phyloP scores from a whole-genome alignment of 1,140 invertebrate genomes.

The Drosophila lowei region DNA sequence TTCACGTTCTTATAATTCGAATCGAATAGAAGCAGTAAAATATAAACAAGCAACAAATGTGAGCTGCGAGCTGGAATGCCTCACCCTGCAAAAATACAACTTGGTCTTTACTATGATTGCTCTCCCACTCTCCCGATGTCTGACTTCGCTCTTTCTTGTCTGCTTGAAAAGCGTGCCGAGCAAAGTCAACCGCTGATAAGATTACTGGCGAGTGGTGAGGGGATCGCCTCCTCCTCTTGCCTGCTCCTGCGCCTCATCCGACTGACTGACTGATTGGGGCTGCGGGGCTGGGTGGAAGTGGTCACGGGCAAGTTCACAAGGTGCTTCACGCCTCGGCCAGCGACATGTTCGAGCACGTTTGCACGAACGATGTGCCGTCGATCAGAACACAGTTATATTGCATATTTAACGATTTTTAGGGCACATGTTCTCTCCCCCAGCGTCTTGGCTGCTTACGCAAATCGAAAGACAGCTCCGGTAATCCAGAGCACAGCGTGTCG shows the following conservation, averaged over 20 bases:
- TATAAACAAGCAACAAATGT: too few relatives aligned
- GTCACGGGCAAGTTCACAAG: conserved; percentile 22
- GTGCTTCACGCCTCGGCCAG: conserved; percentile 12
- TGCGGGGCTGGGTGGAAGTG: neutral
- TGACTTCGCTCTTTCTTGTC: neutral
- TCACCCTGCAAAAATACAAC: neutral
- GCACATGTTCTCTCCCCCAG: conserved; percentile 27
- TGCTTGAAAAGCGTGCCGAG: conserved; percentile 19
- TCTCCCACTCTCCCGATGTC: neutral
- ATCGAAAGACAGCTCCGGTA: conserved; percentile 22
- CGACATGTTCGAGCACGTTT: conserved; percentile 66
- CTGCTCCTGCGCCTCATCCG: too few relatives aligned
- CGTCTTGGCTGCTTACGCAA: conserved; percentile 64
- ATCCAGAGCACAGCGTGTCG: conserved; percentile 57
- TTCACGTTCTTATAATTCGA: too few relatives aligned
- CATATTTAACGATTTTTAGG: conserved; percentile 22
- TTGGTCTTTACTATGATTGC: neutral
- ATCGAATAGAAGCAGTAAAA: too few relatives aligned
- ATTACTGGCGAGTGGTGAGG: conserved; percentile 18
- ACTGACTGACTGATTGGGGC: conserved; percentile 20
- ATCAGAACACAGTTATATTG: conserved; percentile 51
- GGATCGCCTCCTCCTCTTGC: neutral
- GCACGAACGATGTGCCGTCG: conserved; percentile 22
- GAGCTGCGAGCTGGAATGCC: too few relatives aligned
- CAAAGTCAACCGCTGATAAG: conserved; percentile 20